Evolutionary conservation across 2,797 vertebrate genomes (phyloP), one percentile per base, ranked within the genome.

Genomic region (Peromyscus melanophrys): DNA sequence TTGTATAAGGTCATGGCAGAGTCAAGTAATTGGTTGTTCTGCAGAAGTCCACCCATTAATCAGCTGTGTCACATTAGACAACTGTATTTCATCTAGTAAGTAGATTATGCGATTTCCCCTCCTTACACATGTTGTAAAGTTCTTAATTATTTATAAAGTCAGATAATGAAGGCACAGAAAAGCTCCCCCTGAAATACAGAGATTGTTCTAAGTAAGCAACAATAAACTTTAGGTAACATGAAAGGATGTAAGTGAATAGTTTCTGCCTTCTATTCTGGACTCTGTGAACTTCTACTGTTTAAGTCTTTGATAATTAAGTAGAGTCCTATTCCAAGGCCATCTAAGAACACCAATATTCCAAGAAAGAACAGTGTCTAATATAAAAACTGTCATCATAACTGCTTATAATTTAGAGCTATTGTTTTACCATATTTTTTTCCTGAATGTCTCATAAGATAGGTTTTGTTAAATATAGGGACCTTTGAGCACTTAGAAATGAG

Each of bases 111-210:
- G 85, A 76, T n/a, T 34, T 6, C 65, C 61, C 21, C 40, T 81
- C 46, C 6, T 77, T 16, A 87, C 92, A 94, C 86, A 31, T 81
- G 16, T 29, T 65, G 34, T 34, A 8, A 85, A 82, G 78, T 86
- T 78, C 34, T 94, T 29, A 81, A 78, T 86, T 86, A 23, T 89
- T 86, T 92, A 75, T 31, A 59, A 49, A 88, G 6, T 34, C 96
- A 96, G 75, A 63, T 49, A 89, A 65, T 40, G 11, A 82, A 89
- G 40, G 55, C 23, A 67, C 9, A 94, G 49, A 87, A 87, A 49
- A 57, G 12, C 2, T 25, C 6, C 23, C 65, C 14, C 10, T 57
- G 65, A 75, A 12, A 83, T 76, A 69, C 10, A 94, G 46, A 31
- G 1, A 8, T 71, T 63, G 29, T 95, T 86, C 71, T 89, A 78